Conservation (phyloP, 1,140 invertebrate genomes). For the Tetranychus cinnabarinus region DNA sequence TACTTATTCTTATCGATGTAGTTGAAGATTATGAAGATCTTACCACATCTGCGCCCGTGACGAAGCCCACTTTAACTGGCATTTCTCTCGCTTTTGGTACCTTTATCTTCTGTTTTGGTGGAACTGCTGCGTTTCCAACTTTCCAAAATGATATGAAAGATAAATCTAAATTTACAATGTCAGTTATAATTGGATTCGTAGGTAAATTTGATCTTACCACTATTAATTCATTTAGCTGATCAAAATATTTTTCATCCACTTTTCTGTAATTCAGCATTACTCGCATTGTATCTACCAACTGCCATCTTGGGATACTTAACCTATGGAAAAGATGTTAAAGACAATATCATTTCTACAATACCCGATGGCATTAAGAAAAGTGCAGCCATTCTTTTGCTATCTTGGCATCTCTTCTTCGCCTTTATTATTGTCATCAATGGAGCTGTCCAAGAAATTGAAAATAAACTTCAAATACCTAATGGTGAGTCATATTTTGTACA, state of each 20-base stretch:
- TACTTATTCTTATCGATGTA: conserved; percentile 4
- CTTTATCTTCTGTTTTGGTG: conserved; percentile 37
- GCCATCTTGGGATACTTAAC: conserved; percentile 29
- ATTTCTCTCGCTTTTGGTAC: conserved; percentile 37
- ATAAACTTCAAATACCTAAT: conserved; percentile 32
- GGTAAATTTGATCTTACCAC: conserved; percentile 19
- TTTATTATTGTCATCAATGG: conserved; percentile 38
- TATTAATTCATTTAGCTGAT: too few relatives aligned
- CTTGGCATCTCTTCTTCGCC: conserved; percentile 29
- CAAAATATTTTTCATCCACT: too few relatives aligned
- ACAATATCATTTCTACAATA: conserved; percentile 29
- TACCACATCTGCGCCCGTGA: too few relatives aligned
- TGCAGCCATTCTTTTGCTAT: conserved; percentile 31
- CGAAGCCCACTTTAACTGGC: conserved; percentile 17
- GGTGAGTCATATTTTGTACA: conserved; percentile 21
- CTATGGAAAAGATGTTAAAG: conserved; percentile 28
- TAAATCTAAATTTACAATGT: conserved; percentile 28
- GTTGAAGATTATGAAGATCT: not conserved
- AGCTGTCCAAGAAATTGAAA: conserved; percentile 38
- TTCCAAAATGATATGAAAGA: conserved; percentile 41
- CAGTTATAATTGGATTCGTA: conserved; percentile 26
- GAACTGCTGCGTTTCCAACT: conserved; percentile 37
- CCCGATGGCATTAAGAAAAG: conserved; percentile 23
- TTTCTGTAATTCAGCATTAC: conserved; percentile 20
- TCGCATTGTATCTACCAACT: conserved; percentile 31